Evolutionary conservation across 2,113 vertebrate species (phyloP).

Genomic region (Pandion haliaetus): DNA sequence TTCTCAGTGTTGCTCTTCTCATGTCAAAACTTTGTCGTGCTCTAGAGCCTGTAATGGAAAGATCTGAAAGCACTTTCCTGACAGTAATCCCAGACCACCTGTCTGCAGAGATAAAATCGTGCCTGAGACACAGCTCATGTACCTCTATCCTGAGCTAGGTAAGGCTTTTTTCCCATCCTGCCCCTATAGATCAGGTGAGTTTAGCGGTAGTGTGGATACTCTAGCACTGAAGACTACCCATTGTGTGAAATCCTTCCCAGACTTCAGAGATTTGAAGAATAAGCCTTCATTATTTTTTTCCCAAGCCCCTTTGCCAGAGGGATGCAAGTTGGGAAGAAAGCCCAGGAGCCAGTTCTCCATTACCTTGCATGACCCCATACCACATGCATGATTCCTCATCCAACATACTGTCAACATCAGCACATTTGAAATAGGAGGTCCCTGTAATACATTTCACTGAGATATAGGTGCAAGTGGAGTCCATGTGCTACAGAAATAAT

Average conservation of each 20-base stretch:
- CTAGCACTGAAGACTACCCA: background rate
- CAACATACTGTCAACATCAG: background rate
- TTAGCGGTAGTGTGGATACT: background rate
- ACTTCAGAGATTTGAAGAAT: background rate
- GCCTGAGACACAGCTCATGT: background rate
- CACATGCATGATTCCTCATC: accelerated
- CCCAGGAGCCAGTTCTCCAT: background rate
- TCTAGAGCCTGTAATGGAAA: background rate
- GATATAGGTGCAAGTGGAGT: background rate
- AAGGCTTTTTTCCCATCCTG: background rate
- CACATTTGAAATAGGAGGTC: background rate
- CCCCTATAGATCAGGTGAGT: background rate
- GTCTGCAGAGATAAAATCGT: background rate
- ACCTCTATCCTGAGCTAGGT: background rate
- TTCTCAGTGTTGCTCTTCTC: background rate
- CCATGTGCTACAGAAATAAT: background rate
- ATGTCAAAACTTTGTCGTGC: background rate
- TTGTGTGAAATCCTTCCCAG: background rate
- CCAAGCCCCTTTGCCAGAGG: background rate
- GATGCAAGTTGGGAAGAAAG: background rate
- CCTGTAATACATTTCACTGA: background rate
- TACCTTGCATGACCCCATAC: accelerated
- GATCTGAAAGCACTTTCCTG: background rate
- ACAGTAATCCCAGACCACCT: background rate
- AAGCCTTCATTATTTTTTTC: background rate